Conservation (phyloP, 1,140 invertebrate species). For the Aphis gossypii region DNA sequence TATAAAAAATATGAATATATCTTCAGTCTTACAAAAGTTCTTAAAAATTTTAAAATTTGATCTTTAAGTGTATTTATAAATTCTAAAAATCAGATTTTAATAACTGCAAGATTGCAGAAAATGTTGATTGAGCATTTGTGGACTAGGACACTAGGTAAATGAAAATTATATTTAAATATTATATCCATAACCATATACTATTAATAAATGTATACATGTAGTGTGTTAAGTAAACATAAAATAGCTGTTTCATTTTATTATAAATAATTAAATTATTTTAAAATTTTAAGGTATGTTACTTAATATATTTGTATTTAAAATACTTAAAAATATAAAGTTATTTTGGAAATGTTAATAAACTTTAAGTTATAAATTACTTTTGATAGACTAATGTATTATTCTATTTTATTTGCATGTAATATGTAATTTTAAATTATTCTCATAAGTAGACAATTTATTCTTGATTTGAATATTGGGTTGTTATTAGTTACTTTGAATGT, state of each 20-base stretch:
- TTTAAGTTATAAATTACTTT: not conserved
- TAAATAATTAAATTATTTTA: slow-evolving; percentile 20
- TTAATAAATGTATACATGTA: not conserved
- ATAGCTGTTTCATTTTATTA: not conserved
- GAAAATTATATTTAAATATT: not conserved
- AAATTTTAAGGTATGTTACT: not conserved
- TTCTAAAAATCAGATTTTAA: not conserved
- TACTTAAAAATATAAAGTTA: not conserved
- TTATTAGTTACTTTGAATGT: too few species aligned
- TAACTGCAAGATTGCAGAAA: not conserved
- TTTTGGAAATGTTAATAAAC: not conserved
- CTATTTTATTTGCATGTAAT: not conserved
- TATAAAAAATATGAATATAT: too few species aligned
- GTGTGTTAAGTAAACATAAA: not conserved
- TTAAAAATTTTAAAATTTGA: too few species aligned
- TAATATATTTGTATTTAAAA: slow-evolving; percentile 20
- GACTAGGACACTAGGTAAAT: not conserved
- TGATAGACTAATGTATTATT: not conserved
- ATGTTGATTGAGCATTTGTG: not conserved
- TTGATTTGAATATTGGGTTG: too few species aligned
- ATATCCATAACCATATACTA: not conserved
- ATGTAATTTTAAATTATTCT: not conserved
- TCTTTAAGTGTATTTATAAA: not conserved
- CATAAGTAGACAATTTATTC: not conserved
- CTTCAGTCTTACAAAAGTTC: too few species aligned